phyloP scores from a whole-genome alignment of 2,113 vertebrate species.

The Pseudopipra pipra region DNA sequence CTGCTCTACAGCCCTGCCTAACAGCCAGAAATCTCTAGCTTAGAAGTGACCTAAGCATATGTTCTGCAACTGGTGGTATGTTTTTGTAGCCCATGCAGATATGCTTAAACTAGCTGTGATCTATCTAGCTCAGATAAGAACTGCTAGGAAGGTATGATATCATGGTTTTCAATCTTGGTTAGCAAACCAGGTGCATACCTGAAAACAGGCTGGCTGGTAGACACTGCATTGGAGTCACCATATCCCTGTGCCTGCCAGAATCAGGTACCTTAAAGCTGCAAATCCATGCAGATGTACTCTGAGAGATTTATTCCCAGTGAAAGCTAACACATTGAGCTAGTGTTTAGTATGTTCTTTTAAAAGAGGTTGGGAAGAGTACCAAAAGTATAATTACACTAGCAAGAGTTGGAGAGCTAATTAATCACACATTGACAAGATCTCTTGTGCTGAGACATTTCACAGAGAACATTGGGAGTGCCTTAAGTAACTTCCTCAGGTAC shows the following conservation, averaged over 20 bases:
- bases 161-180: neutral
- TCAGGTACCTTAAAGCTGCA: neutral
- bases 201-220: neutral
- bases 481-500: conserved; percentile 15
- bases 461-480: neutral
- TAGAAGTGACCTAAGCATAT: neutral
- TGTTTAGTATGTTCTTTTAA: neutral
- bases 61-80: neutral
- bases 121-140: neutral
- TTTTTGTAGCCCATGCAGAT: neutral
- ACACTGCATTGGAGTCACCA: neutral
- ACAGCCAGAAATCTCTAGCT: neutral
- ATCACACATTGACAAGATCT: conserved; percentile 19
- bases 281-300: neutral
- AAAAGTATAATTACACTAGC: conserved; percentile 37
- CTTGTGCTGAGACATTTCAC: conserved; percentile 10
- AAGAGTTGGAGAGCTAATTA: conserved; percentile 25
- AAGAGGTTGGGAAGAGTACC: neutral
- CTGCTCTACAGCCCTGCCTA: neutral
- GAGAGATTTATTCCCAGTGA: neutral
- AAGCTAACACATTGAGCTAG: neutral
- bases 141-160: neutral
- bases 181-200: neutral
- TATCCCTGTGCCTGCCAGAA: neutral
- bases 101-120: neutral